Evolutionary conservation across 2,888 invertebrate species (phyloP).

Genomic region (Eristalinus sepulchralis): DNA sequence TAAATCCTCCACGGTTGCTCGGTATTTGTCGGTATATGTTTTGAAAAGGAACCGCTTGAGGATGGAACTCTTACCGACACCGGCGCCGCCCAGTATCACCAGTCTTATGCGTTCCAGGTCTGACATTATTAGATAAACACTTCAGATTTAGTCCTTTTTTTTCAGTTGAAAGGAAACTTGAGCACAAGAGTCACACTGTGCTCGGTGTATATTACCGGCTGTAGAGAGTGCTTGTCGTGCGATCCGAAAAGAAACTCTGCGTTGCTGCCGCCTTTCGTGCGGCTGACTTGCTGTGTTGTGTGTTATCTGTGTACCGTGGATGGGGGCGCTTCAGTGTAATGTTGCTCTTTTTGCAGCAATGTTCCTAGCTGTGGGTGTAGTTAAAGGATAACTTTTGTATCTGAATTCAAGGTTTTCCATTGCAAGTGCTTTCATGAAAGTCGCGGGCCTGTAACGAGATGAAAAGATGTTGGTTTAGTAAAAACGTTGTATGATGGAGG

Average conservation of each 20-base stretch:
- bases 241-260: neutral
- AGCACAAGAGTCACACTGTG: constrained; percentile 32
- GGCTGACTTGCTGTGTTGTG: neutral
- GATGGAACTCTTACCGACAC: constrained; percentile 93
- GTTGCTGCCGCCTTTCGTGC: neutral
- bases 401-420: constrained; percentile 27
- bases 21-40: constrained; percentile 90
- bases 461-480: neutral
- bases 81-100: constrained; percentile 90
- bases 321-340: constrained; percentile 1
- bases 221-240: neutral
- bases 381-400: constrained; percentile 13
- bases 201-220: constrained; percentile 28
- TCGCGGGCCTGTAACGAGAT: neutral
- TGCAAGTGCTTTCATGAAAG: constrained; percentile 18
- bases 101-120: constrained; percentile 90
- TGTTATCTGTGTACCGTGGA: neutral
- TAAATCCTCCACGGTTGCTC: constrained; percentile 93
- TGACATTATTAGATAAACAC: constrained; percentile 81
- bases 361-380: neutral
- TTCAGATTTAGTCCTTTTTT: constrained; percentile 14
- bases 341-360: constrained; percentile 20
- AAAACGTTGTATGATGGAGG: neutral
- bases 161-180: constrained; percentile 15
- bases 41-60: constrained; percentile 90